phyloP scores from a whole-genome alignment of 2,113 vertebrate species.

The Ciconia stormi region DNA sequence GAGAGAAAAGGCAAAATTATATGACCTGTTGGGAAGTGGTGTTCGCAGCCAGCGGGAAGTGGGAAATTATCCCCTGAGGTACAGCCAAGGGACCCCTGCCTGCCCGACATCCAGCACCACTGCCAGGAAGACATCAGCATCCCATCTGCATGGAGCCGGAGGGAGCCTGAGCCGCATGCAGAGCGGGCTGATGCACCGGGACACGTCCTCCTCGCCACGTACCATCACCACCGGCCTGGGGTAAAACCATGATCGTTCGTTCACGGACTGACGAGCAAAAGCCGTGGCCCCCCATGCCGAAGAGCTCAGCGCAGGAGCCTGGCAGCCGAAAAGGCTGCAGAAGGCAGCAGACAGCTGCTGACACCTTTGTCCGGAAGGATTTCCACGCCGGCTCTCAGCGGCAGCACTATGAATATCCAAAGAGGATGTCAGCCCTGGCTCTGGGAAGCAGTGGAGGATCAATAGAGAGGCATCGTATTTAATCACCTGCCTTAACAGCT shows the following conservation, averaged over 20 bases:
- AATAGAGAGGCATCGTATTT: not conserved
- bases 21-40: not conserved
- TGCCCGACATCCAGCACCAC: not conserved
- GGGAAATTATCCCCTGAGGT: not conserved
- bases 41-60: not conserved
- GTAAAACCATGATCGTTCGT: accelerated
- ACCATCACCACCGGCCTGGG: accelerated
- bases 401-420: not conserved
- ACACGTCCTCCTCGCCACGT: accelerated
- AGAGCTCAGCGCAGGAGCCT: not conserved
- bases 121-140: not conserved
- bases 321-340: not conserved
- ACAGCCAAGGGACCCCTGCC: not conserved
- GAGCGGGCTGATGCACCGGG: accelerated
- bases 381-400: not conserved
- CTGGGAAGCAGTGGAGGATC: not conserved
- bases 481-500: not conserved
- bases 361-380: not conserved
- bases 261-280: accelerated
- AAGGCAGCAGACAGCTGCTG: not conserved
- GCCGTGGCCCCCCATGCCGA: accelerated
- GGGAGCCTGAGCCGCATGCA: not conserved
- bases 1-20: not conserved
- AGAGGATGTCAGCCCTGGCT: not conserved
- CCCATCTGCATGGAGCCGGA: accelerated